phyloP scores from a whole-genome alignment of 2,797 vertebrate species.

The Enteromius viviparus region DNA sequence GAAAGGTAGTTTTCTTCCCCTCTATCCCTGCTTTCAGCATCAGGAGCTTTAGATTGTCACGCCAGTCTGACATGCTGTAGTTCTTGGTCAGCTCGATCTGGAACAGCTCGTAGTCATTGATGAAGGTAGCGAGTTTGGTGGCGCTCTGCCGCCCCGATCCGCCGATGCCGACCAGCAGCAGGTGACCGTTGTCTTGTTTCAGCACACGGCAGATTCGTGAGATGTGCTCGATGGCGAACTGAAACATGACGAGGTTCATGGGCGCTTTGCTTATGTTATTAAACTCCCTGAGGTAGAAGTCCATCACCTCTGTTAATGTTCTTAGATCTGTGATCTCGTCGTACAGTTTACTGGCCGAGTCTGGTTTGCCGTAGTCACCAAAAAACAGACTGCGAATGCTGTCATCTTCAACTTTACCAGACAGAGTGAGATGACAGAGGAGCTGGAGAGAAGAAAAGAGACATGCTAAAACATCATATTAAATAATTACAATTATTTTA shows the following conservation, averaged over 20 bases:
- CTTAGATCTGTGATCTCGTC: slow-evolving; percentile 88
- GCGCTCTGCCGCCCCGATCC: slow-evolving; percentile 90
- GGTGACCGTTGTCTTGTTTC: slow-evolving; percentile 90
- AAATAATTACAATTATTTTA: not conserved
- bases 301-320: slow-evolving; percentile 82
- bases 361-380: slow-evolving; percentile 84
- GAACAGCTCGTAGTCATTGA: slow-evolving; percentile 86
- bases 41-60: slow-evolving; percentile 87
- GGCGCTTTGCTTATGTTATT: slow-evolving; percentile 90
- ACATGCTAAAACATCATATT: not conserved
- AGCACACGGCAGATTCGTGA: slow-evolving; percentile 92
- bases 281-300: slow-evolving; percentile 89
- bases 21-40: slow-evolving; percentile 87
- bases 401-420: slow-evolving; percentile 83
- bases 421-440: slow-evolving; percentile 81
- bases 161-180: slow-evolving; percentile 87
- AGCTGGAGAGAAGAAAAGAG: slow-evolving; percentile 73
- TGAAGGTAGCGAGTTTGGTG: slow-evolving; percentile 87
- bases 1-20: slow-evolving; percentile 82
- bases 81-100: slow-evolving; percentile 91
- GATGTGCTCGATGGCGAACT: slow-evolving; percentile 92
- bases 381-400: slow-evolving; percentile 89
- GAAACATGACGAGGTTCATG: slow-evolving; percentile 94
- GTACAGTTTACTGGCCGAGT: slow-evolving; percentile 78
- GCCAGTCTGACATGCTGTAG: slow-evolving; percentile 85